Conservation (phyloP, 2,113 vertebrate genomes). For the Elanus axillaris region DNA sequence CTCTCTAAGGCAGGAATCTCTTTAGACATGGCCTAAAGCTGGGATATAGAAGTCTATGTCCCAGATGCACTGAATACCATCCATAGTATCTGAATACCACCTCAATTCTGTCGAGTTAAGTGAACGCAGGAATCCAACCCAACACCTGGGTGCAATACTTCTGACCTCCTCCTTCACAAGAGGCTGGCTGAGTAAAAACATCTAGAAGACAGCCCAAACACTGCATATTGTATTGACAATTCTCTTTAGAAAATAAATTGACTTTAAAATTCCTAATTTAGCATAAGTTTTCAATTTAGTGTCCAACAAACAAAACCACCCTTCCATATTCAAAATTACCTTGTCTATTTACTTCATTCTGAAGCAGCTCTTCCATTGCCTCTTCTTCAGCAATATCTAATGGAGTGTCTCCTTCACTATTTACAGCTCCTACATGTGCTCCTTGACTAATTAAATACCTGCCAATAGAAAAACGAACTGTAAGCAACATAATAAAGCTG, state of each 20-base stretch:
- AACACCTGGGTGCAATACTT: neutral
- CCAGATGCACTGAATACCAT: neutral
- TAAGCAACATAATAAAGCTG: neutral
- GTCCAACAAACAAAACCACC: neutral
- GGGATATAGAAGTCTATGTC: neutral
- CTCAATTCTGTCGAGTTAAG: neutral
- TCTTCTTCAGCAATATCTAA: conserved; percentile 98
- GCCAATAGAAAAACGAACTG: neutral
- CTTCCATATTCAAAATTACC: conserved; percentile 72
- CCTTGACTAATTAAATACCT: conserved; percentile 96
- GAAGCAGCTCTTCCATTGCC: conserved; percentile 96
- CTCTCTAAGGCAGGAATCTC: neutral
- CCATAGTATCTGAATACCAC: neutral
- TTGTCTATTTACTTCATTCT: conserved; percentile 97
- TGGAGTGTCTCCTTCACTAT: conserved; percentile 98
- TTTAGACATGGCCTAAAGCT: neutral
- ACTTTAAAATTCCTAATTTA: neutral
- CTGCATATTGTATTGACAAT: neutral
- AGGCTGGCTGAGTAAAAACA: neutral
- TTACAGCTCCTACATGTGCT: conserved; percentile 93
- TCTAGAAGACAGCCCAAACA: neutral
- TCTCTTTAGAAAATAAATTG: neutral
- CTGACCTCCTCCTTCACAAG: neutral
- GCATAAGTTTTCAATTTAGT: neutral
- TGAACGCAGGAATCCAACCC: neutral